phyloP scores from a whole-genome alignment of 2,797 vertebrate genomes.

The Rhynchonycteris naso region DNA sequence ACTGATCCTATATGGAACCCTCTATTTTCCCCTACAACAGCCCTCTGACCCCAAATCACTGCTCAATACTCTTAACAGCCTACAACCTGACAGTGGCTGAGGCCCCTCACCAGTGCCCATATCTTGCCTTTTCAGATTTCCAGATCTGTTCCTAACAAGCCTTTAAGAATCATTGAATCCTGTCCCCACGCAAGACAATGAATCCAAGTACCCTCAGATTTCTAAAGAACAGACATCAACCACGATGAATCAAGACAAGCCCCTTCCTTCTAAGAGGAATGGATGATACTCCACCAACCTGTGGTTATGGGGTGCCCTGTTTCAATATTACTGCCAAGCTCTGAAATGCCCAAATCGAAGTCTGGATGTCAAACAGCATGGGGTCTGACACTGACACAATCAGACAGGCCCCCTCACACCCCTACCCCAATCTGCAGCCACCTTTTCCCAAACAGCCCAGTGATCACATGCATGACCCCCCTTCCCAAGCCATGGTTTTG shows the following conservation, averaged over 20 bases:
- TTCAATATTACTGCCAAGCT: background rate
- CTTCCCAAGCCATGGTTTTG: background rate
- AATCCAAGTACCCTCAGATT: background rate
- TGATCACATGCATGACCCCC: fast-evolving
- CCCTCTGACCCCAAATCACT: background rate
- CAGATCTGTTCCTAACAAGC: background rate
- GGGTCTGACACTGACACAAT: background rate
- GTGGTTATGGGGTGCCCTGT: background rate
- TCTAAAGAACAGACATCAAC: background rate
- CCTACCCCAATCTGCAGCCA: background rate
- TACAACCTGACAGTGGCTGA: fast-evolving
- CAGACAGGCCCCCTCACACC: fast-evolving
- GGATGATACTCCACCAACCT: background rate
- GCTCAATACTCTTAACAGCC: background rate
- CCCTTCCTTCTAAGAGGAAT: background rate
- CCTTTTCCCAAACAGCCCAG: background rate
- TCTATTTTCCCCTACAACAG: background rate
- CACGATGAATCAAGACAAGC: background rate
- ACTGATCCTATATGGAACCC: background rate
- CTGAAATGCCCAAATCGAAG: background rate
- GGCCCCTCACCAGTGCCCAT: background rate
- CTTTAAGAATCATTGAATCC: background rate
- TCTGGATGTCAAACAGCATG: background rate
- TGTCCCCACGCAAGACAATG: background rate
- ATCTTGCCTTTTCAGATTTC: background rate